phyloP scores from a whole-genome alignment of 1,140 invertebrate genomes.

The Ceratina calcarata region DNA sequence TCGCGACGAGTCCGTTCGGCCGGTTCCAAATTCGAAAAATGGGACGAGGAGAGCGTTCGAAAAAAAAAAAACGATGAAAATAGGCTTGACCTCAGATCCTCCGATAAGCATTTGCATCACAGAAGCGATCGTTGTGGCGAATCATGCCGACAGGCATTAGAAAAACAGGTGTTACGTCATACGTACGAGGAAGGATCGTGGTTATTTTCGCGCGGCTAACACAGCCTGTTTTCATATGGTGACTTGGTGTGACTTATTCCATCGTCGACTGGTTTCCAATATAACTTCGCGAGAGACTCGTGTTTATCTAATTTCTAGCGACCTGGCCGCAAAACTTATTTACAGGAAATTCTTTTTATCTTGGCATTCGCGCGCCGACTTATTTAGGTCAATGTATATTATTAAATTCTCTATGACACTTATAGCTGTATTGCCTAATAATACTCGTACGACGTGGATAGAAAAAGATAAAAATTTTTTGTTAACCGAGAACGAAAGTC shows the following conservation, averaged over 20 bases:
- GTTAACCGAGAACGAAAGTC: constrained; percentile 29
- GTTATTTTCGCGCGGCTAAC: constrained; percentile 18
- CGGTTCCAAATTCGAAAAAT: background rate
- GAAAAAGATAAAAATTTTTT: background rate
- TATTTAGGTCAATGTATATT: no score
- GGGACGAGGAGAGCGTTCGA: background rate
- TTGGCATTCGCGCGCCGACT: background rate
- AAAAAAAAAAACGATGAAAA: background rate
- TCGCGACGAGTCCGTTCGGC: no score
- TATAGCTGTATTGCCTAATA: no score
- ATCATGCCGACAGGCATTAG: constrained; percentile 2
- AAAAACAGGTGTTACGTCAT: constrained; percentile 51
- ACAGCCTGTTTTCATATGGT: constrained; percentile 5
- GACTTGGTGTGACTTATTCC: background rate
- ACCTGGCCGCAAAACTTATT: background rate
- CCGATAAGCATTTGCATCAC: constrained; percentile 25
- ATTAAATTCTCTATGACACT: no score
- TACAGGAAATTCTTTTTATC: background rate
- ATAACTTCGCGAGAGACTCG: no score
- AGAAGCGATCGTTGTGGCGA: constrained; percentile 8
- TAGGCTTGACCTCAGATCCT: background rate
- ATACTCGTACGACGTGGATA: no score
- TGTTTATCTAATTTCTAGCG: no score
- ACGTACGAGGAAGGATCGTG: constrained; percentile 31
- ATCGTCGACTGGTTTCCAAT: background rate